Percentiles rank a stretch among this genome's conserved stretches.
phyloP scores from a whole-genome alignment of 2,797 vertebrate species.

The Urophycis tenuis region DNA sequence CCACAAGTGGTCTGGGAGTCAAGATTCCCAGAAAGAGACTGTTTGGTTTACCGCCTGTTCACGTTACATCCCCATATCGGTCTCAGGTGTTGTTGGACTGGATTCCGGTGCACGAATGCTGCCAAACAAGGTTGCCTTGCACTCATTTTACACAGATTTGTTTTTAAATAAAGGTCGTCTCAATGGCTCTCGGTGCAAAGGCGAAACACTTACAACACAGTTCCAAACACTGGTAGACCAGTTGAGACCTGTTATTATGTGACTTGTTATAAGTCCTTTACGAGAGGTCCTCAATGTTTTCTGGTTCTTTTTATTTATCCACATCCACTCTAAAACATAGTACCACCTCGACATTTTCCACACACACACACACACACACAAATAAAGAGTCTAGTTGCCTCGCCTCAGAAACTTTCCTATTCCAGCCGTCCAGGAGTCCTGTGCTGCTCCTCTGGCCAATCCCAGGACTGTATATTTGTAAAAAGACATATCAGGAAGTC shows the following conservation, averaged over 20 bases:
- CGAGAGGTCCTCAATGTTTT: neutral
- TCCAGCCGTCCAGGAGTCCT: slow-evolving; percentile 37
- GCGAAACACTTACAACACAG: neutral
- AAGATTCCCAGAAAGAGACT: neutral
- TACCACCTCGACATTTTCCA: slow-evolving; percentile 40
- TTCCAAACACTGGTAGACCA: neutral
- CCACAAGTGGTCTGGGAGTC: neutral
- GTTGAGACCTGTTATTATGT: neutral
- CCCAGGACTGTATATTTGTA: slow-evolving; percentile 64
- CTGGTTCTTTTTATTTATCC: neutral
- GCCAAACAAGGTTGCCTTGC: neutral
- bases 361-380: slow-evolving; percentile 35
- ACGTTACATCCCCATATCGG: neutral
- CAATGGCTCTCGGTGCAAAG: neutral
- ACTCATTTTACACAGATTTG: neutral
- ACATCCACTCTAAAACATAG: neutral
- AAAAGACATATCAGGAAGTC: slow-evolving; percentile 64
- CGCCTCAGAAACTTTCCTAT: slow-evolving; percentile 48
- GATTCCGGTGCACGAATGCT: neutral
- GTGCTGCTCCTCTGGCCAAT: slow-evolving; percentile 40
- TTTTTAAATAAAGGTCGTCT: neutral
- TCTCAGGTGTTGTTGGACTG: neutral
- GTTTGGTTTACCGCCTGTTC: neutral
- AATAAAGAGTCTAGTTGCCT: slow-evolving; percentile 30
- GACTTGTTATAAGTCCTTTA: neutral